Evolutionary conservation across 2,888 invertebrate species (phyloP), one percentile per base, ranked within the genome.

Genomic region (Rhodophaea formosa): DNA sequence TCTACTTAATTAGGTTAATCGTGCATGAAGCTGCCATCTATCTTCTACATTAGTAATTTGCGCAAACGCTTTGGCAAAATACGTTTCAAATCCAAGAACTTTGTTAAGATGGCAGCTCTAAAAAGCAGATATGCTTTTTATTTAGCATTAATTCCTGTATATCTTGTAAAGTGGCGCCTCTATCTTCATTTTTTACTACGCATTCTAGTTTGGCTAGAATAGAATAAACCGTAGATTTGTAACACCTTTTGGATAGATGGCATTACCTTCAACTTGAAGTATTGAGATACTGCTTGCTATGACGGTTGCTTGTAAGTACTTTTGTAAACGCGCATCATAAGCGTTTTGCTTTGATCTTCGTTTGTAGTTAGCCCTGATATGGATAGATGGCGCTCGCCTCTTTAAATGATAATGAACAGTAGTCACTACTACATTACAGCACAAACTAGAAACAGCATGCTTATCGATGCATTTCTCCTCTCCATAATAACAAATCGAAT

Each of bases 41-140:
- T 14, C 8, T 16, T 15, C 14, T 46, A 12, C 3, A 12, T n/a
- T 0, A 46, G n/a, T 46, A 3, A 46, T 6, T 12, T 14, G 30
- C 32, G 30, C 10, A 15, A 51, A 51, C 16, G 35, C n/a, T 17
- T 7, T 51, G 17, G 17, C 16, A 7, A 51, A 51, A 39, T n/a
- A 39, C 5, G 39, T n/a, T 12, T 39, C 39, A 39, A 39, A 16
- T 35, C 16, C 15, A 15, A 16, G 23, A 32, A 39, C 8, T 32
- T 15, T 35, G 16, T 54, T 30, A 10, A 63, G 63, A 63, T 60
- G 61, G 63, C 60, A 59, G 42, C 56, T 45, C 45, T 14, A 30
- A 12, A n/a, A 43, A 44, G 15, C 30, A 7, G 16, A 15, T n/a
- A 35, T n/a, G n/a, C n/a, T 44, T 30, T 14, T 17, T 15, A 14